Base-by-base conservation (phyloP, 2,113 vertebrate genomes). In the Dicrurus megarhynchus region DNA sequence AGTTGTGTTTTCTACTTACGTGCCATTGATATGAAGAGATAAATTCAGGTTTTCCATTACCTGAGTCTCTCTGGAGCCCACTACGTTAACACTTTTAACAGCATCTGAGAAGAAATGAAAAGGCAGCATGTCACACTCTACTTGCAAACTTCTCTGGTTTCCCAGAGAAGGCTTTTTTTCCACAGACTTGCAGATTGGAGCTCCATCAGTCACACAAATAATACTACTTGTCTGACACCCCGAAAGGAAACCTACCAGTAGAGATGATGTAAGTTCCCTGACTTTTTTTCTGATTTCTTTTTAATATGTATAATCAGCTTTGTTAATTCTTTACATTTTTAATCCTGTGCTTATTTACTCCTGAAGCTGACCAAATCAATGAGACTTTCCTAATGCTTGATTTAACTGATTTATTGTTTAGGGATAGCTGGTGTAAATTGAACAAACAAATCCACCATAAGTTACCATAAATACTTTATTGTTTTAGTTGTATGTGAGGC, bases 21-120 rank as follows among this genome's bases (percentile, higher is more conserved):
- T 99, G 96, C 99, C 99, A 86, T 98, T 97, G 35, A 99, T 98
- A 22, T 98, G 98, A 94, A 99, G 94, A 84, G 98, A 97, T 89
- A 98, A 95, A 87, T 87, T 98, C 82, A 96, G 90, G 68, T 97
- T 98, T 95, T 99, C 97, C 92, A 98, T 98, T 46, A 99, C 97
- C 0, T 95, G 93, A 55, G 98, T 98, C 49, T 98, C 95, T 37
- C 96, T 97, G 46, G 98, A 98, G 19, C 98, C 98, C 30, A 93
- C 97, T 41, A 99, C 35, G 11, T 98, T 91, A 65, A 99, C 98
- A 77, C 97, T 97, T 94, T 87, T 98, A 79, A 99, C 98, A 50
- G 98, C 97, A 98, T 99, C 99, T 99, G 90, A 20, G 97, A 95
- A 53, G 69, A 85, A 85, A 41, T 7, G 56, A 88, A 49, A 50